A percentile compares a stretch with the other conserved stretches of the same genome.
phyloP scores from a whole-genome alignment of 1,140 invertebrate genomes.

The Drosophila athabasca region DNA sequence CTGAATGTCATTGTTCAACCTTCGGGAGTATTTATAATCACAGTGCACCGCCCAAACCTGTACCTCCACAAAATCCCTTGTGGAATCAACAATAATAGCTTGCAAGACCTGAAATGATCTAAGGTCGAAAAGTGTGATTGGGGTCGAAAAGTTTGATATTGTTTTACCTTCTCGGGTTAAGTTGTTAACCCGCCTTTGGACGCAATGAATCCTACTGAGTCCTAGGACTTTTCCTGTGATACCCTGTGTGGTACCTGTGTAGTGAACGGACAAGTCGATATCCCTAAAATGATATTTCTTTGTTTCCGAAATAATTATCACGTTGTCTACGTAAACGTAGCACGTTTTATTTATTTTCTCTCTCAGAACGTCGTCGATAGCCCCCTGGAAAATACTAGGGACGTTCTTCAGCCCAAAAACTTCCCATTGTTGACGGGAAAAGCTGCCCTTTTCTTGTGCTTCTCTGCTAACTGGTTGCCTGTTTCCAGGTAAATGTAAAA shows the following conservation, averaged over 20 bases:
- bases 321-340: no score
- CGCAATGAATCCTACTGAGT: background rate
- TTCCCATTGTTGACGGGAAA: background rate
- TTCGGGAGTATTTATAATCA: no score
- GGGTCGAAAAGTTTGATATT: background rate
- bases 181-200: background rate
- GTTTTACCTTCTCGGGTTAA: background rate
- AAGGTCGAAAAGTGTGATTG: background rate
- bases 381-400: background rate
- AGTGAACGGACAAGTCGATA: background rate
- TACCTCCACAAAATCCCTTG: no score
- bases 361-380: background rate
- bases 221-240: slow-evolving; percentile 2
- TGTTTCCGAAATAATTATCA: no score
- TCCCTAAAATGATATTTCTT: background rate
- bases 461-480: no score
- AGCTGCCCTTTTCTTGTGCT: no score
- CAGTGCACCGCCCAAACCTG: no score
- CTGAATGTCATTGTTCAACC: no score
- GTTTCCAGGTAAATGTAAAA: no score
- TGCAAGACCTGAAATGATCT: background rate
- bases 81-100: background rate
- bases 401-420: background rate
- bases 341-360: no score
- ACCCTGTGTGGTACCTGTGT: background rate